A percentile compares a stretch with the other conserved stretches of the same genome.
These are phyloP conservation scores for Pantelozetes paolii DNA, from an alignment of 2,888 invertebrate genomes.

Conservation along the genomic window DNA sequence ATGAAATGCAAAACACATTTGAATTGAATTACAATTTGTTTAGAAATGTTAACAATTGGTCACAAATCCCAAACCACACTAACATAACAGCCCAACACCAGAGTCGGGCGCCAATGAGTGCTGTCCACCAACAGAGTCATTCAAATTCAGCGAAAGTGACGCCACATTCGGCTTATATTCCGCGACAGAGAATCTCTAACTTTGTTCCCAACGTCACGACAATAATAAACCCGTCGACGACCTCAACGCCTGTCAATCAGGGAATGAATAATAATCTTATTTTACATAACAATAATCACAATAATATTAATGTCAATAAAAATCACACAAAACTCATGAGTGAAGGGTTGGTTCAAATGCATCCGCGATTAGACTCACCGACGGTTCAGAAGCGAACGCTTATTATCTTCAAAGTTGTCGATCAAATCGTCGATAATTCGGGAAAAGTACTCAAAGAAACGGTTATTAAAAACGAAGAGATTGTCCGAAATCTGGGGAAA, in stretches of 20 bases:
- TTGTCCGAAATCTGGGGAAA: slow-evolving; percentile 25
- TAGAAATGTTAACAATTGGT: background rate
- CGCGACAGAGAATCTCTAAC: slow-evolving; percentile 23
- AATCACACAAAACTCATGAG: background rate
- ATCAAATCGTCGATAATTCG: slow-evolving; percentile 37
- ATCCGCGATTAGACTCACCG: background rate
- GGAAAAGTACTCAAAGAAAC: slow-evolving; percentile 40
- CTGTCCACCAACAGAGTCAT: background rate
- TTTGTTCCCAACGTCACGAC: background rate
- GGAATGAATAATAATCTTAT: background rate
- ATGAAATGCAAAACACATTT: background rate
- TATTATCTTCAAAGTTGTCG: slow-evolving; percentile 36
- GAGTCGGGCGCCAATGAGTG: background rate
- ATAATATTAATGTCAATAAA: slow-evolving; percentile 23
- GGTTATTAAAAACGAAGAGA: slow-evolving; percentile 40
- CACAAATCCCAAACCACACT: slow-evolving; percentile 15
- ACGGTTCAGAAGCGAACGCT: slow-evolving; percentile 29
- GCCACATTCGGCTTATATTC: slow-evolving; percentile 22
- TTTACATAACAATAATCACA: slow-evolving; percentile 27
- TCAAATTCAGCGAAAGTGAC: background rate
- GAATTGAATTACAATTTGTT: too few relatives aligned
- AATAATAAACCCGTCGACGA: slow-evolving; percentile 29
- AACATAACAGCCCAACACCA: background rate
- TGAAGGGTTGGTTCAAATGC: slow-evolving; percentile 5
- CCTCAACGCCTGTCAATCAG: slow-evolving; percentile 25